Conservation (phyloP, 2,113 vertebrate genomes). For the Sapayoa aenigma region DNA sequence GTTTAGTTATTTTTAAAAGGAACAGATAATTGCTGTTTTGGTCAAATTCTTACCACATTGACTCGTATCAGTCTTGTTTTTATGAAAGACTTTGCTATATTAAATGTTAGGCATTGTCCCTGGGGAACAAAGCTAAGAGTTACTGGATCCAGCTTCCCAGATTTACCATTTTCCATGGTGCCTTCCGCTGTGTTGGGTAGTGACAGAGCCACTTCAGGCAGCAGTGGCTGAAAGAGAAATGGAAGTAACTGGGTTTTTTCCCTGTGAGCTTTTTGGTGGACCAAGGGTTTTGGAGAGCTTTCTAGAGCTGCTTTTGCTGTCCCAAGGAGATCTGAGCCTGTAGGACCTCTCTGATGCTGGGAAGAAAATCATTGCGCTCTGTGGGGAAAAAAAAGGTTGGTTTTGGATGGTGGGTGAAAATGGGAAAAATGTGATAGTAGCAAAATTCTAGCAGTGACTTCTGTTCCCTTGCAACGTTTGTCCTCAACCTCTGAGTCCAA, state of each 20-base stretch:
- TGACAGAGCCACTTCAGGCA: background rate
- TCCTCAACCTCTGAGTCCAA: background rate
- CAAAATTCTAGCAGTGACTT: background rate
- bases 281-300: background rate
- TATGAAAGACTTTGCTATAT: background rate
- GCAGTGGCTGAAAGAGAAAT: background rate
- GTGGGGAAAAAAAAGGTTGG: too few species aligned
- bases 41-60: constrained; percentile 52
- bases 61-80: constrained; percentile 12
- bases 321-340: background rate
- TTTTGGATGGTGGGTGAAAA: background rate
- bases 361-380: background rate
- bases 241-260: background rate
- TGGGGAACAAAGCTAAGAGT: background rate
- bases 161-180: background rate
- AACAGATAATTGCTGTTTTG: constrained; percentile 61
- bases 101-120: background rate
- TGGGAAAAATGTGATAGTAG: background rate
- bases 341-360: background rate
- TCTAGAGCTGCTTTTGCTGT: background rate
- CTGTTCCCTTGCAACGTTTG: background rate
- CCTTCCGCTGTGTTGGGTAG: background rate
- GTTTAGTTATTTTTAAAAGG: constrained; percentile 44
- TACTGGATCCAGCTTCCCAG: background rate
- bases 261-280: background rate